A percentile compares a stretch with the other conserved stretches of the same genome.
Conservation (phyloP, 2,113 vertebrate species). For the Arenaria interpres region DNA sequence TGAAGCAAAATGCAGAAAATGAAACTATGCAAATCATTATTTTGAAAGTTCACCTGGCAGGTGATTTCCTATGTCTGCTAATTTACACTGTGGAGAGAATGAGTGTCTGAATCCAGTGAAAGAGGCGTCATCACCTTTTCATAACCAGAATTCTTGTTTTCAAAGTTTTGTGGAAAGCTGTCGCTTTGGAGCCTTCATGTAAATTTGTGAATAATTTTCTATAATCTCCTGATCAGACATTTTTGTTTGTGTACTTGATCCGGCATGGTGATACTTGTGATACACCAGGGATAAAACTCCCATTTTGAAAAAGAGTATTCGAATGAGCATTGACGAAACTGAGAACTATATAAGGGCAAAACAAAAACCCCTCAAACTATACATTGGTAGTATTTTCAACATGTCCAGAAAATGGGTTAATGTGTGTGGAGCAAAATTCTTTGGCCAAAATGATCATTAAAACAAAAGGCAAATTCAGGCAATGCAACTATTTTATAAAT, state of each 20-base stretch:
- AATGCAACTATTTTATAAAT: background rate
- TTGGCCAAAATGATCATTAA: background rate
- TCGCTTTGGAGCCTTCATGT: background rate
- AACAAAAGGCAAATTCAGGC: background rate
- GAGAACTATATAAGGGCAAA: background rate
- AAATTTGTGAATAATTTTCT: background rate
- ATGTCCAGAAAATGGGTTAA: background rate
- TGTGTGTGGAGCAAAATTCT: background rate
- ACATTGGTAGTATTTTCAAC: background rate
- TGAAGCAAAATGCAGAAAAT: background rate
- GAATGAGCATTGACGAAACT: background rate
- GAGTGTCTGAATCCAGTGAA: background rate
- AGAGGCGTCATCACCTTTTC: background rate
- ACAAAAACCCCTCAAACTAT: background rate
- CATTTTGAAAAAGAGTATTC: background rate
- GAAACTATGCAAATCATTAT: background rate
- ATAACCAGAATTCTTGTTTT: background rate
- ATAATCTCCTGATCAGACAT: background rate
- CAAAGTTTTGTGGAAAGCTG: background rate
- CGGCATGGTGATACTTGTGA: background rate
- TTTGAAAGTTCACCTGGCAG: background rate
- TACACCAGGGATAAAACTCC: fast-evolving
- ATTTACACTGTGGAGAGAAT: fast-evolving
- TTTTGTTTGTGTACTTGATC: background rate
- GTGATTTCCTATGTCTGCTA: background rate